Evolutionary conservation across 2,113 vertebrate species (phyloP), one percentile per base, ranked within the genome.

Genomic region (Suncus etruscus): DNA sequence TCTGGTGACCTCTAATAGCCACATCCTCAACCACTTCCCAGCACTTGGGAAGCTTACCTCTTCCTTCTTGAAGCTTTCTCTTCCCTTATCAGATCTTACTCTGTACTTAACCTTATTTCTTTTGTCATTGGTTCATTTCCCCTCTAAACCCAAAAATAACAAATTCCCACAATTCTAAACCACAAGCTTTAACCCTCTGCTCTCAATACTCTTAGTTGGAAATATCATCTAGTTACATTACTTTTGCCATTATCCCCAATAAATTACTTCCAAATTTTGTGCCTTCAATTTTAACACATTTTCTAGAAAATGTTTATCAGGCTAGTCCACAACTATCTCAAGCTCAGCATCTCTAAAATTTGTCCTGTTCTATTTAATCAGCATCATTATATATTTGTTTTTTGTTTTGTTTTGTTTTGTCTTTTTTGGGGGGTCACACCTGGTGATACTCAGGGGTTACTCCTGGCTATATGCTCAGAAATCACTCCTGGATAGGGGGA

Each of bases 21-120:
- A 86, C 91, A 81, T 70, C 58, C 73, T 83, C 83, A 22, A 47
- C 72, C 11, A 12, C 86, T 90, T 95, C 72, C 87, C 76, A 88
- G 88, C 27, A 75, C 68, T 31, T 39, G 39, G 22, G 63, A 63
- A 54, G 76, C 68, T 69, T n/a, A 31, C 91, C 31, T 32, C 76
- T 77, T 94, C 77, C 76, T 78, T 63, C 68, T 12, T 51, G 39
- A 90, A 73, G 80, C 29, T 31, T 8, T 0, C 24, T 86, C 80
- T 73, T 39, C 79, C 51, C 10, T 58, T 50, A 20, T 61, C 79
- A 39, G 29, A 15, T 20, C 61, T 50, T 58, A 72, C 7, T 48
- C 25, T 74, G 27, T 18, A 83, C 25, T 87, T 27, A 80, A 70
- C 31, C 77, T 50, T 15, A 4, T 79, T 69, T 70, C 68, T 74